A percentile compares a stretch with the other conserved stretches of the same genome.
phyloP scores from a whole-genome alignment of 2,113 vertebrate genomes.

The Lamprotornis superbus region DNA sequence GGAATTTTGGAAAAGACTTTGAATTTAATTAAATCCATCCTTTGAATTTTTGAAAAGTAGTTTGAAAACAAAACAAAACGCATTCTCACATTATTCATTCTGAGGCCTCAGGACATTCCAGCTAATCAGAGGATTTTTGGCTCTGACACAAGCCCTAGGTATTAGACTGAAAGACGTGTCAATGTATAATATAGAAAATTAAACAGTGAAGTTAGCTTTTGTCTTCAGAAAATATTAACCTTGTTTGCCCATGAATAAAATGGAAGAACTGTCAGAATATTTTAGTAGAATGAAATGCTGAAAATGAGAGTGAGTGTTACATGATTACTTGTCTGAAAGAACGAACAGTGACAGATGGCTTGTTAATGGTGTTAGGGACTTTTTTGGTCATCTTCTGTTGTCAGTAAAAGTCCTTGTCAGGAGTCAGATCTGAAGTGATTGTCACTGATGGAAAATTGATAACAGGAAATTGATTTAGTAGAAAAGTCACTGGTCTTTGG shows the following conservation, averaged over 20 bases:
- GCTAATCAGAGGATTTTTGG: neutral
- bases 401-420: neutral
- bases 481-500: neutral
- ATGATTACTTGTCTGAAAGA: neutral
- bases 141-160: neutral
- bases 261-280: neutral
- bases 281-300: neutral
- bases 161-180: neutral
- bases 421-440: neutral
- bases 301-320: neutral
- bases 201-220: neutral
- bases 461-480: neutral
- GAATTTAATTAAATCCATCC: neutral
- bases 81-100: neutral
- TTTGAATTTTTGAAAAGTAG: neutral
- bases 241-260: neutral
- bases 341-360: neutral
- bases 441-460: neutral
- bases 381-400: neutral
- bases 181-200: neutral
- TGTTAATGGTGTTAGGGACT: neutral
- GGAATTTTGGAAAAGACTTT: neutral
- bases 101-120: neutral
- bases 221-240: neutral
- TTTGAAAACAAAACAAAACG: slow-evolving; percentile 15